Evolutionary conservation across 2,888 invertebrate species (phyloP).

Genomic region (Leptothorax acervorum): DNA sequence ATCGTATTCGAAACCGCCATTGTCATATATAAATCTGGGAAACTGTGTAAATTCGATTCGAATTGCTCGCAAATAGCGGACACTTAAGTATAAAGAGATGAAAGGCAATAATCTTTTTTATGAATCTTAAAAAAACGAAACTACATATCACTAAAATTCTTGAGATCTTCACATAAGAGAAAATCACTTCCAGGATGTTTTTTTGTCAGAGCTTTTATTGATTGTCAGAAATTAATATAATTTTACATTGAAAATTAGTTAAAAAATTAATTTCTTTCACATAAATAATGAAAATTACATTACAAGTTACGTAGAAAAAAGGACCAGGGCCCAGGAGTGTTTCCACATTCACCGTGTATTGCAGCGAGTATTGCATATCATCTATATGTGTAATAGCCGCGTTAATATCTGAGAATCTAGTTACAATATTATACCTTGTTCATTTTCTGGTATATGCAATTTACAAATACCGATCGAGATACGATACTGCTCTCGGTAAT

Average conservation of each 20-base stretch:
- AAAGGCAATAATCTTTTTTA: background rate
- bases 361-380: background rate
- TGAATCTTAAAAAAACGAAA: background rate
- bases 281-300: background rate
- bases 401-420: background rate
- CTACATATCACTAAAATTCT: background rate
- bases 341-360: background rate
- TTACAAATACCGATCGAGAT: constrained; percentile 38
- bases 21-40: background rate
- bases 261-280: background rate
- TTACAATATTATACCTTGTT: constrained; percentile 2
- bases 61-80: constrained; percentile 5
- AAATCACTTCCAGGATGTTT: background rate
- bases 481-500: constrained; percentile 33
- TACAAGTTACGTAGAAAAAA: background rate
- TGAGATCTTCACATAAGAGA: background rate
- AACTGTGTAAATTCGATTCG: background rate
- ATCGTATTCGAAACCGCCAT: background rate
- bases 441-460: background rate
- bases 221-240: background rate
- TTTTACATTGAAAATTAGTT: background rate
- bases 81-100: background rate
- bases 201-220: background rate
- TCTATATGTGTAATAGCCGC: background rate
- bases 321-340: too few relatives aligned